phyloP scores from a whole-genome alignment of 2,797 vertebrate genomes.

The Rhadinocentrus ornatus region DNA sequence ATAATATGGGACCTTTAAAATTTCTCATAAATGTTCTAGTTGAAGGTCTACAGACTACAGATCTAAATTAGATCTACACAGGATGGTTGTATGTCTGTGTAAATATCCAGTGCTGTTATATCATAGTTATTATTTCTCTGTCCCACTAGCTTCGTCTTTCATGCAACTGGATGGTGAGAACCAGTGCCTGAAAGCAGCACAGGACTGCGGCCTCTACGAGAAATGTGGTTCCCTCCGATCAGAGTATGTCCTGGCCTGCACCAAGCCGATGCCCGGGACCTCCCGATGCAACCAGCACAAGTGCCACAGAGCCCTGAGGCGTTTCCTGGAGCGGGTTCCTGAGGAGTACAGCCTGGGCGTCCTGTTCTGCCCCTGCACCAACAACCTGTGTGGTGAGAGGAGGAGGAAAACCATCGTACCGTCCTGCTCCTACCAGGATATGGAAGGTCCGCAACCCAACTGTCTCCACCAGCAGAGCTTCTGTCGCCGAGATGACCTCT shows the following conservation, averaged over 20 bases:
- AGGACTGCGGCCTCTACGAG: conserved; percentile 88
- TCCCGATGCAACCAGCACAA: conserved; percentile 86
- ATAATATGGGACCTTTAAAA: too few relatives aligned
- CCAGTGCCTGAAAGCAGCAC: conserved; percentile 90
- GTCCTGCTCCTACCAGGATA: conserved; percentile 89
- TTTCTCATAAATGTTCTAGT: too few relatives aligned
- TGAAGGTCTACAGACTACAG: too few relatives aligned
- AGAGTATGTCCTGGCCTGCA: conserved; percentile 90
- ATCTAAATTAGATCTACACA: too few relatives aligned
- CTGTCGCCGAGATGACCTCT: conserved; percentile 89
- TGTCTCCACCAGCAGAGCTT: conserved; percentile 88
- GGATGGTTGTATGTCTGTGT: too few relatives aligned
- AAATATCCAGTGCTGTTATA: too few relatives aligned
- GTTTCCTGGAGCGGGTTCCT: conserved; percentile 91
- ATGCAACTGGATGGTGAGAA: conserved; percentile 82
- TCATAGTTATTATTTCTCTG: too few relatives aligned
- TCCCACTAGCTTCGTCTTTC: conserved; percentile 72
- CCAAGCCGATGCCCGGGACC: conserved; percentile 68
- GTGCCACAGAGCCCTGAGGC: conserved; percentile 87
- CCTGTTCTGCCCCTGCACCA: conserved; percentile 91
- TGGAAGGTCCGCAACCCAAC: conserved; percentile 82
- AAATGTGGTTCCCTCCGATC: conserved; percentile 91
- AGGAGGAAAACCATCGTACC: conserved; percentile 94
- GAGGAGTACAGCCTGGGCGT: conserved; percentile 89
- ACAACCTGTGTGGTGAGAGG: conserved; percentile 90